Percentiles rank a stretch among this genome's conserved stretches.
phyloP scores from a whole-genome alignment of 2,113 vertebrate species.

The Brevimyrus niger region DNA sequence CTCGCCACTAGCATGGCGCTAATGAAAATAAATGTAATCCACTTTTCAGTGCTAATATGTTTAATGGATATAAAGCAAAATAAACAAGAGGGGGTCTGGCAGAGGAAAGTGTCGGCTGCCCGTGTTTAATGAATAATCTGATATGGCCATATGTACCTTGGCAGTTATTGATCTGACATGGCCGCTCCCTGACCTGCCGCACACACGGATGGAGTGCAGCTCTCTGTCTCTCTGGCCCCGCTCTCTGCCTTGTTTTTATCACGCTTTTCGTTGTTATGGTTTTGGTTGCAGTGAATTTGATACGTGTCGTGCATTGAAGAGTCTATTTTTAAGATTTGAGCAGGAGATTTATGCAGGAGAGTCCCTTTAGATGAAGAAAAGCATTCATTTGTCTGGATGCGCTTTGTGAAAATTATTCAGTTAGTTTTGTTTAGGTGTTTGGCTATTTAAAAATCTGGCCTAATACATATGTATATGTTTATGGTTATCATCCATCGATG shows the following conservation, averaged over 20 bases:
- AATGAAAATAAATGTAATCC: conserved; percentile 53
- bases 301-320: neutral
- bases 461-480: neutral
- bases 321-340: neutral
- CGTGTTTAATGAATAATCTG: conserved; percentile 38
- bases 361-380: neutral
- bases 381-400: neutral
- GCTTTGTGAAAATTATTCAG: neutral
- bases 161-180: neutral
- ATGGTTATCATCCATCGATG: neutral
- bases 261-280: neutral
- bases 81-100: conserved; percentile 30
- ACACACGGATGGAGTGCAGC: neutral
- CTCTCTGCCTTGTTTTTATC: neutral
- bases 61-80: conserved; percentile 45
- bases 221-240: neutral
- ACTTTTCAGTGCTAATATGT: conserved; percentile 44
- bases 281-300: neutral
- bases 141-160: conserved; percentile 33
- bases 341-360: neutral
- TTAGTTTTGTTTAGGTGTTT: neutral
- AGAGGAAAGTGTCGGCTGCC: conserved; percentile 23
- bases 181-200: neutral
- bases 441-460: neutral
- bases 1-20: conserved; percentile 33